A percentile compares a stretch with the other conserved stretches of the same genome.
Evolutionary conservation across 1,140 invertebrate species (phyloP).

Genomic region (Diploscapter pachys): DNA sequence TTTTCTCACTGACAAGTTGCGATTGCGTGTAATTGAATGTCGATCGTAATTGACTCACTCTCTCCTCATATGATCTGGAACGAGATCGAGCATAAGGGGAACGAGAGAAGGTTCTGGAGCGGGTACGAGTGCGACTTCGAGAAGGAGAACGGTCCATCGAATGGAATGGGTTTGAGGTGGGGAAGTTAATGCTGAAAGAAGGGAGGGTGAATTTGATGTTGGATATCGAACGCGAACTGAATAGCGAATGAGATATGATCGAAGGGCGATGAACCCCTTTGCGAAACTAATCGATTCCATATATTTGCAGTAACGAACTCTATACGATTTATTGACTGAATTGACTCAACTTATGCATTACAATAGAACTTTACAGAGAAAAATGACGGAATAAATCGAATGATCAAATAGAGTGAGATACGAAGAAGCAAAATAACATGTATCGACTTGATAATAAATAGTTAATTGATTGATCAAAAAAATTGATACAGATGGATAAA

Average conservation of each 20-base stretch:
- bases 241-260: background rate
- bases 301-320: background rate
- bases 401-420: too few relatives aligned
- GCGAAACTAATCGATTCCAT: background rate
- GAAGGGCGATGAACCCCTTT: background rate
- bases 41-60: background rate
- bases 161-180: too few relatives aligned
- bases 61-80: background rate
- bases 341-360: background rate
- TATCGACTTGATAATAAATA: too few relatives aligned
- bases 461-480: too few relatives aligned
- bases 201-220: background rate
- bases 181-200: background rate
- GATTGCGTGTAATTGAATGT: background rate
- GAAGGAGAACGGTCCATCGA: conserved; percentile 4
- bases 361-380: too few relatives aligned
- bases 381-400: too few relatives aligned
- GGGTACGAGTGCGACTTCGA: background rate
- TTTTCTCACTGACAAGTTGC: conserved; percentile 9
- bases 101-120: background rate
- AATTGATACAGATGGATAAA: too few relatives aligned
- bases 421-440: too few relatives aligned
- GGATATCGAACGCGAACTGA: too few relatives aligned
- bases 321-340: conserved; percentile 5
- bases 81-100: too few relatives aligned